These are phyloP conservation scores for Metallyticus violacea DNA, from an alignment of 2,888 invertebrate genomes.

Conservation along the genomic window DNA sequence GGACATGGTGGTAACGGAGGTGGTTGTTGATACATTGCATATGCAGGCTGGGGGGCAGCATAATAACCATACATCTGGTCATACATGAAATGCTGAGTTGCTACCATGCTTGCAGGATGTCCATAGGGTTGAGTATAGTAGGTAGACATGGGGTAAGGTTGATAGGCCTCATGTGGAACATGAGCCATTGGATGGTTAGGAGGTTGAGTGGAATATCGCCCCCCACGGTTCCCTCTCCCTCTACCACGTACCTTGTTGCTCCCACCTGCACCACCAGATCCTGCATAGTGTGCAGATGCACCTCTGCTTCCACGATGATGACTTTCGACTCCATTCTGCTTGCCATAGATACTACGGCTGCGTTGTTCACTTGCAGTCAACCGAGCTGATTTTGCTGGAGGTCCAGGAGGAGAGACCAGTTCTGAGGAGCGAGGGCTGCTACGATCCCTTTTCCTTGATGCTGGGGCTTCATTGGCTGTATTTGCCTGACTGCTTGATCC, in stretches of 20 bases:
- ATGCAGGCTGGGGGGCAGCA: conserved; percentile 36
- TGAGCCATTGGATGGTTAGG: neutral
- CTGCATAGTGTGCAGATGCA: conserved; percentile 27
- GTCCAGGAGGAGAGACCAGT: conserved; percentile 38
- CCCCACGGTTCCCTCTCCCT: conserved; percentile 41
- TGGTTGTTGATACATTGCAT: conserved; percentile 41
- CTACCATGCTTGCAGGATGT: conserved; percentile 1
- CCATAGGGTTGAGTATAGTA: neutral
- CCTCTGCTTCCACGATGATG: conserved; percentile 38
- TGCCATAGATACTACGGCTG: conserved; percentile 39
- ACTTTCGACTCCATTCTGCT: conserved; percentile 33
- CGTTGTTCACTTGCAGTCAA: neutral
- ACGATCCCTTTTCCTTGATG: conserved; percentile 40
- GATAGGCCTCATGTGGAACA: conserved; percentile 27
- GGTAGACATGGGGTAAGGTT: conserved; percentile 4
- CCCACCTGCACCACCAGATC: neutral
- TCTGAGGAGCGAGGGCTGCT: conserved; percentile 10
- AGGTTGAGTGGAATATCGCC: conserved; percentile 23
- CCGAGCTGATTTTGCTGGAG: conserved; percentile 9
- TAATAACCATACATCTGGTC: conserved; percentile 43
- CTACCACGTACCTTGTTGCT: conserved; percentile 49
- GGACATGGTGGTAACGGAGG: conserved; percentile 38
- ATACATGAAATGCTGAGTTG: conserved; percentile 37
- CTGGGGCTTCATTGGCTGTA: neutral
- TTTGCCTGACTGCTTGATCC: neutral